Percentiles rank a stretch among this genome's conserved stretches.
phyloP scores from a whole-genome alignment of 2,888 invertebrate genomes.

The Morpho deidamia region DNA sequence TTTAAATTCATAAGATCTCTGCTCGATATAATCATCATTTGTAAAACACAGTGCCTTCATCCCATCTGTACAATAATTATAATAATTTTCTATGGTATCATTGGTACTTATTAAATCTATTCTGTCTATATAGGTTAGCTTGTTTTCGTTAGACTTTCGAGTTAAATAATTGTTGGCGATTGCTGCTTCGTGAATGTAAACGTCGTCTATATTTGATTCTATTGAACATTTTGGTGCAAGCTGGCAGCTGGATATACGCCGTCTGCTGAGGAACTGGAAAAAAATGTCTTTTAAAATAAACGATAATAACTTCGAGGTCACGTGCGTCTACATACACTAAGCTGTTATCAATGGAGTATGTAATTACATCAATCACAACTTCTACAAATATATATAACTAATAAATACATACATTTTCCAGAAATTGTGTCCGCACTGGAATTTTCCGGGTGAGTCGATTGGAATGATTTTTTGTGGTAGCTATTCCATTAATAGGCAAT shows the following conservation, averaged over 20 bases:
- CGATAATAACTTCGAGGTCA: too few relatives aligned
- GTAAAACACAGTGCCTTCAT: slow-evolving; percentile 47
- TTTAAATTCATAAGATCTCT: slow-evolving; percentile 39
- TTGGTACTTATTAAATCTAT: slow-evolving; percentile 24
- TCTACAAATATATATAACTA: not conserved
- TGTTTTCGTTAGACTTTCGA: slow-evolving; percentile 20
- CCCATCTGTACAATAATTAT: slow-evolving; percentile 35
- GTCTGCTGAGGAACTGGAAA: slow-evolving; percentile 55
- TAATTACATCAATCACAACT: too few relatives aligned
- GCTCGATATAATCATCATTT: slow-evolving; percentile 63
- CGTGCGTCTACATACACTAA: too few relatives aligned
- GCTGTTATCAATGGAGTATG: too few relatives aligned
- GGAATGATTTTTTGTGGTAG: slow-evolving; percentile 72
- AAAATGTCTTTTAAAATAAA: not conserved
- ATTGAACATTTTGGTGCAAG: slow-evolving; percentile 42
- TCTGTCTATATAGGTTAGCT: slow-evolving; percentile 27
- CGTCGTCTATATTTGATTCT: slow-evolving; percentile 48
- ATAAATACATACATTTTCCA: slow-evolving; percentile 70
- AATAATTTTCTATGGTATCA: slow-evolving; percentile 26
- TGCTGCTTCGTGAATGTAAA: slow-evolving; percentile 42
- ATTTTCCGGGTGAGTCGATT: slow-evolving; percentile 73
- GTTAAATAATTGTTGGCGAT: slow-evolving; percentile 27
- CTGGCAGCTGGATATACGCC: slow-evolving; percentile 65
- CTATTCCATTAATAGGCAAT: slow-evolving; percentile 71
- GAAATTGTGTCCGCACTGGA: slow-evolving; percentile 64